phyloP scores from a whole-genome alignment of 1,140 invertebrate species.

The Cataglyphis hispanica region DNA sequence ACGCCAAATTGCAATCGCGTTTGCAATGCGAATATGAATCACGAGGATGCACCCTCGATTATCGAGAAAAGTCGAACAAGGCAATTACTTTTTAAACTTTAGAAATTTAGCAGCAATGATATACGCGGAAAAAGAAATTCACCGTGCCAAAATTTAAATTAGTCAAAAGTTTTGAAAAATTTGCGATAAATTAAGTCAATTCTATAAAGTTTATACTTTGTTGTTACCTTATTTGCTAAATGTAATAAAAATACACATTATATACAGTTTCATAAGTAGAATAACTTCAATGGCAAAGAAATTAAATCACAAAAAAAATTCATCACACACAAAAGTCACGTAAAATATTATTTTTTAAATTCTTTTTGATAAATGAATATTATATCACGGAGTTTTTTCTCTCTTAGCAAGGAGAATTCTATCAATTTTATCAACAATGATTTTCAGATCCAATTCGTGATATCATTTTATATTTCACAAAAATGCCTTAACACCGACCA shows the following conservation, averaged over 20 bases:
- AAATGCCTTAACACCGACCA: neutral
- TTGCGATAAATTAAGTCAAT: neutral
- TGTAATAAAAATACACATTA: neutral
- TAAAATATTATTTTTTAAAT: neutral
- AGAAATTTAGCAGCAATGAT: neutral
- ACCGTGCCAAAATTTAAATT: neutral
- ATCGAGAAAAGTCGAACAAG: neutral
- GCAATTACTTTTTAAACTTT: too few species aligned
- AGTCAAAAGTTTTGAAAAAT: neutral
- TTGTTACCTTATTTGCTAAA: neutral
- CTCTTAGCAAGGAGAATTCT: neutral
- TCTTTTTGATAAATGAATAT: neutral
- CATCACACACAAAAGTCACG: neutral
- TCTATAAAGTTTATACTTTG: neutral
- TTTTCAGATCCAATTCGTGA: neutral
- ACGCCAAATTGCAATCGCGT: constrained; percentile 7
- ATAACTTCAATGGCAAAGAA: neutral
- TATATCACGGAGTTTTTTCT: neutral
- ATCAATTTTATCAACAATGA: neutral
- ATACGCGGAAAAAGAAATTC: neutral
- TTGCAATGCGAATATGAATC: neutral
- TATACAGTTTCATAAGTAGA: neutral
- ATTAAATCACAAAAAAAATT: neutral
- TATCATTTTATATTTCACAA: neutral
- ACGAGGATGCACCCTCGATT: neutral